phyloP scores from a whole-genome alignment of 2,888 invertebrate genomes.

The Hypselothyrea guttata region DNA sequence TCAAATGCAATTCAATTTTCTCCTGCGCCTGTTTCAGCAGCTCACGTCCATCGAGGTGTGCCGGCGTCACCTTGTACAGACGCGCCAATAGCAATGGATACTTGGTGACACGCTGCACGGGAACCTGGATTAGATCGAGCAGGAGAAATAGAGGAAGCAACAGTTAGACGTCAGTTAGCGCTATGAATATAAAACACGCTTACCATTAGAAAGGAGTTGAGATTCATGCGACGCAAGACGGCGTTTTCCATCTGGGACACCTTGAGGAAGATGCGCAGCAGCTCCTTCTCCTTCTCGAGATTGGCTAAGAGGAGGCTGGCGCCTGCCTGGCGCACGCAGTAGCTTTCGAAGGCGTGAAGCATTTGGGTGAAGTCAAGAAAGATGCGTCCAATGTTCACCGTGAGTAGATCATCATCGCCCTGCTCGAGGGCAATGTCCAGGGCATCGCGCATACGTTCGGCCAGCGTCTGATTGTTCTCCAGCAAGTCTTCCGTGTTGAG shows the following conservation, averaged over 20 bases:
- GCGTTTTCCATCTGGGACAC: constrained; percentile 99
- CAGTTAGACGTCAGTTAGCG: constrained; percentile 18
- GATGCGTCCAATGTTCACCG: constrained; percentile 94
- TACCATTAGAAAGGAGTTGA: constrained; percentile 99
- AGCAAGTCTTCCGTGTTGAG: constrained; percentile 95
- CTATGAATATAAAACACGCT: constrained; percentile 40
- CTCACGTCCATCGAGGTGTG: constrained; percentile 91
- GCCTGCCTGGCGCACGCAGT: constrained; percentile 95
- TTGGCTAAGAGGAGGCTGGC: constrained; percentile 94
- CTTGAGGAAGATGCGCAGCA: constrained; percentile 95
- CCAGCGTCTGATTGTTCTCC: constrained; percentile 92
- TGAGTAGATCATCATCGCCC: constrained; percentile 91
- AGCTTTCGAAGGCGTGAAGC: constrained; percentile 97
- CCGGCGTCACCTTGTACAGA: constrained; percentile 94
- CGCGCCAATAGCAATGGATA: constrained; percentile 96
- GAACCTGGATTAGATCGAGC: constrained; percentile 85
- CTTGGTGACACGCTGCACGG: constrained; percentile 98
- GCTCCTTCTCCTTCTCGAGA: constrained; percentile 96
- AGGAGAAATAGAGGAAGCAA: background rate
- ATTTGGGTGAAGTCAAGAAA: constrained; percentile 95
- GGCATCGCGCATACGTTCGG: constrained; percentile 92
- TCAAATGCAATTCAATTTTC: constrained; percentile 95
- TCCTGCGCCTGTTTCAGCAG: constrained; percentile 93
- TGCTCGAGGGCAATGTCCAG: constrained; percentile 92
- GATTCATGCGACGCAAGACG: constrained; percentile 95